Base-by-base conservation (phyloP, 1,140 invertebrate species). In the Meteorus sp. region DNA sequence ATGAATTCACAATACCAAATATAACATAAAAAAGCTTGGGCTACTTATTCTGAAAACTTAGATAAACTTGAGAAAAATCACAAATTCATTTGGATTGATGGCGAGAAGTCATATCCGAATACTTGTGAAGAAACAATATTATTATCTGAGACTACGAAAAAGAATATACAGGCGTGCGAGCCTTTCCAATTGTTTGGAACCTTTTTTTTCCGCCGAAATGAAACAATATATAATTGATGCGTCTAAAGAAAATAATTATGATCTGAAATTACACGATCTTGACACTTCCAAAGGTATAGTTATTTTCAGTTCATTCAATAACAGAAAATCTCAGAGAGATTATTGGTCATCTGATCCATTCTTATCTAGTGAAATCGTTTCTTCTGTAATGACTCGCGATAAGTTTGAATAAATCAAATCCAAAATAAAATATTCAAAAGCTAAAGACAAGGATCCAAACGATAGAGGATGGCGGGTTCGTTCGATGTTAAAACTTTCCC, bases 381-480 rank as follows among this genome's bases (percentile, higher is more conserved):
- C 27, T 43, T 51, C 37, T 9, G 57, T 45, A 43, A 59, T 59
- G 50, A 9, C 17, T 35, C 44, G 52, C 11, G 27, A 35, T 25
- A 53, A 35, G 25, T 50, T 43, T 44, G 39, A 20, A 6, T 22
- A 55, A 55, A 43, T 31, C 39, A 56, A 48, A 37, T 43, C 35
- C 6, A 33, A 45, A 54, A 41, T 41, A 15, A 54, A 54, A 25
- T 54, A 43, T 25, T 54, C 51, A 5, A 54, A 41, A 22, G 23
- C 51, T 15, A 43, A 39, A 54, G 51, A 41, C 11, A 23, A 54
- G n/a, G 20, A 54, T 41, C 13, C 22, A 22, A 54, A 23, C 35
- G 61, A 65, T 51, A 62, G 61, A 58, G 63, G 66, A 44, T 61
- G 62, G 60, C 67, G 68, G 54, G 55, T 71, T 43, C 57, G 67